Percentiles rank a stretch among this genome's conserved stretches.
These are phyloP conservation scores for Lipotes vexillifer DNA, from an alignment of 2,113 vertebrate genomes.

Conservation along the genomic window DNA sequence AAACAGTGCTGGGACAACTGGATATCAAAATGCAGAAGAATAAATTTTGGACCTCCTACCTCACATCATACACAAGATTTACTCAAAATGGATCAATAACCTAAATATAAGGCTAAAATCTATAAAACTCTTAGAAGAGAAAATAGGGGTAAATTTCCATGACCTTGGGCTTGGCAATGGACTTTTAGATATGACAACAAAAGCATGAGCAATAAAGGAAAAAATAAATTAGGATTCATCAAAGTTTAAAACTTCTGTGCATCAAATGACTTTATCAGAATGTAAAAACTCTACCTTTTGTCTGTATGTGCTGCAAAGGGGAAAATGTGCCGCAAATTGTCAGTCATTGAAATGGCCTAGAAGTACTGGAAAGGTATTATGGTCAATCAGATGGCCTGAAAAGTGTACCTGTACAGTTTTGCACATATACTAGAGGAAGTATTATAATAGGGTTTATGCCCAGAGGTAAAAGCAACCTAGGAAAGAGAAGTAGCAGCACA, in stretches of 20 bases:
- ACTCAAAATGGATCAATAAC: neutral
- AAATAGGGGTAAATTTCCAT: neutral
- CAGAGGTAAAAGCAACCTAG: neutral
- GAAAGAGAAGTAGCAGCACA: neutral
- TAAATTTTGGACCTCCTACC: neutral
- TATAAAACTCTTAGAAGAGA: neutral
- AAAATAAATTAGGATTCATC: neutral
- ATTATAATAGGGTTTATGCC: neutral
- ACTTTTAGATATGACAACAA: neutral
- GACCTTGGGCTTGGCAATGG: neutral
- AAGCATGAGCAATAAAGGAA: neutral
- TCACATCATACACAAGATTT: neutral
- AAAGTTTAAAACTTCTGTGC: neutral
- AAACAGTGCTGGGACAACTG: neutral
- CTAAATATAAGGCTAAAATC: neutral
- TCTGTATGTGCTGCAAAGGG: neutral
- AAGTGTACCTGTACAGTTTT: neutral
- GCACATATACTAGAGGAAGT: neutral
- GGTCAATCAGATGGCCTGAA: neutral
- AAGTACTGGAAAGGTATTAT: neutral
- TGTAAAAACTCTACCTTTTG: neutral
- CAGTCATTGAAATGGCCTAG: neutral
- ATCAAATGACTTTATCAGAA: neutral
- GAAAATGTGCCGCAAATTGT: neutral
- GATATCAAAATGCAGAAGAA: neutral